phyloP scores from a whole-genome alignment of 2,797 vertebrate genomes.

The Lacerta agilis region DNA sequence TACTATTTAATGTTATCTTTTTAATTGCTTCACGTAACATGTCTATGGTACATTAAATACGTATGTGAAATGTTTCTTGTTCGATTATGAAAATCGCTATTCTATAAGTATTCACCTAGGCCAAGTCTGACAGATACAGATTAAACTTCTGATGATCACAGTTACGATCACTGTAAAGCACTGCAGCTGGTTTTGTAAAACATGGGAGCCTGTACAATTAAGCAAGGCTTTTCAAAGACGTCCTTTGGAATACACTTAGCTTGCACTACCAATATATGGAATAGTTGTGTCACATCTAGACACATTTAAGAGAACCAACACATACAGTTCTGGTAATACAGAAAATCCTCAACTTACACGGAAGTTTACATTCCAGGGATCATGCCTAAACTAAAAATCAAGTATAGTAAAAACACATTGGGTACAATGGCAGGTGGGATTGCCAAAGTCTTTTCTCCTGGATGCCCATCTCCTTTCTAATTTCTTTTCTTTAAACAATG shows the following conservation, averaged over 20 bases:
- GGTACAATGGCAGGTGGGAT: too few species aligned
- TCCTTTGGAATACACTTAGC: not conserved
- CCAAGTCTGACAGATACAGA: not conserved
- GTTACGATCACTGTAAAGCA: not conserved
- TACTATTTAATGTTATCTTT: not conserved
- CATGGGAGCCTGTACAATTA: not conserved
- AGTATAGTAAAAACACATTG: too few species aligned
- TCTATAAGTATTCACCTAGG: not conserved
- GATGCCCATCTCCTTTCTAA: too few species aligned
- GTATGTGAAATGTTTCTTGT: not conserved
- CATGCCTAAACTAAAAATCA: too few species aligned
- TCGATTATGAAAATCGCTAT: not conserved
- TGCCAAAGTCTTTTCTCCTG: too few species aligned
- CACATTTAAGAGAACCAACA: too few species aligned
- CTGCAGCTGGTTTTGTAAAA: slow-evolving; percentile 27
- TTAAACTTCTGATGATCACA: not conserved
- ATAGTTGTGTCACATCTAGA: too few species aligned
- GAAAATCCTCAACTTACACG: too few species aligned
- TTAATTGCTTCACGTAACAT: not conserved
- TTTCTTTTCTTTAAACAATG: too few species aligned
- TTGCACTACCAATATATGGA: too few species aligned
- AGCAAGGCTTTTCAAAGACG: not conserved
- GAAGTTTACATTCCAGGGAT: too few species aligned
- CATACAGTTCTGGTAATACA: too few species aligned
- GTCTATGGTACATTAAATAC: not conserved